Conservation (phyloP, 2,797 vertebrate species). For the Gymnodraco acuticeps region DNA sequence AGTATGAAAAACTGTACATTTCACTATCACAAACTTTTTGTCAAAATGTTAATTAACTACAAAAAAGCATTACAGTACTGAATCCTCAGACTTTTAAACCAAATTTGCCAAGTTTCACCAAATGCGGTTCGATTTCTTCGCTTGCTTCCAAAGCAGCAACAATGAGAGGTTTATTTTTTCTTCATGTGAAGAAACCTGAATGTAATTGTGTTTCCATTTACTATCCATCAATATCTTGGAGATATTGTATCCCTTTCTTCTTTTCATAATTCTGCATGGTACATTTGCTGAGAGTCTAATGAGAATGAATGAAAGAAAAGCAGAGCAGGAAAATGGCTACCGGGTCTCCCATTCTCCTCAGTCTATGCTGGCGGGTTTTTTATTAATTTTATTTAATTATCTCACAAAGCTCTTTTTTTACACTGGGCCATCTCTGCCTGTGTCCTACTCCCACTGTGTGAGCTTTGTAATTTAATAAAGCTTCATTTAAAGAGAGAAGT, state of each 20-base stretch:
- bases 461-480: conserved; percentile 91
- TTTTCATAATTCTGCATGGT: conserved; percentile 70
- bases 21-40: background rate
- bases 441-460: conserved; percentile 84
- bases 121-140: conserved; percentile 30
- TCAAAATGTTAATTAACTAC: background rate
- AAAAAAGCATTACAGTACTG: conserved; percentile 1
- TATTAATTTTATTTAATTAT: conserved; percentile 91
- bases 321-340: conserved; percentile 78
- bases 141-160: conserved; percentile 37
- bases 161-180: conserved; percentile 46
- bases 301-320: conserved; percentile 76
- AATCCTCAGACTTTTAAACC: conserved; percentile 6
- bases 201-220: conserved; percentile 52
- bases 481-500: conserved; percentile 87
- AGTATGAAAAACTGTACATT: background rate
- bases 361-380: conserved; percentile 67
- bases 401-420: conserved; percentile 79
- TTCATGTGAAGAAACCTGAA: conserved; percentile 45
- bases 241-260: conserved; percentile 71
- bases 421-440: conserved; percentile 67
- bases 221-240: conserved; percentile 62
- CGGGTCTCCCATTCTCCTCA: conserved; percentile 75
- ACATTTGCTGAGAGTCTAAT: conserved; percentile 80
- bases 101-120: conserved; percentile 21